Base-by-base conservation (phyloP, 2,113 vertebrate genomes). In the Salvelinus sp. region DNA sequence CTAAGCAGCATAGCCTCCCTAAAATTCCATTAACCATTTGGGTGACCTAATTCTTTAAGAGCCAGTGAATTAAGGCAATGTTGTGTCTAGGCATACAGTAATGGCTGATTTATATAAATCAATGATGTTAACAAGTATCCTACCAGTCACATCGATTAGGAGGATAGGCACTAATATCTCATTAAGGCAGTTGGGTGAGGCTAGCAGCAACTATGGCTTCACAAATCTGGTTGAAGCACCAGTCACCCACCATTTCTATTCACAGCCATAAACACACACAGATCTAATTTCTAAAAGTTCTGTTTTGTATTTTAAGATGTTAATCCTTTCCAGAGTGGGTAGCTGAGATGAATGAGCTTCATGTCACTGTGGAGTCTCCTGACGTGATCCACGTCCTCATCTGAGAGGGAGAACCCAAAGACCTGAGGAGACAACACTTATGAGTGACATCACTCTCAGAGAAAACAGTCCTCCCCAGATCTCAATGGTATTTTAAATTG, bases 301-400 rank as follows among this genome's bases (percentile, higher is more conserved):
- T 6, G 33, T 33, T 7, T 33, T 18, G 12, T 27, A 25, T 23
- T 27, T 14, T 14, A 65, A 27, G 63, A 58, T 47, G 27, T 23
- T 69, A 67, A 84, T 57, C 76, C 76, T 77, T 82, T 86, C 87
- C 87, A 88, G 22, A 86, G 68, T 1, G 85, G 85, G 69, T 68
- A 80, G 47, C 60, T 79, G 70, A 86, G 78, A 50, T 82, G 79
- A 71, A 88, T 74, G 3, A 87, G 57, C 23, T 85, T 86, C 75
- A 27, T 73, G 69, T 82, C 33, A 13, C 58, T 27, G 66, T 82
- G 68, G 7, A 88, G 69, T 6, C 22, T 48, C 3, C 60, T 67
- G 10, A 81, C 77, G 1, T 0, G 28, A 4, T 74, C 58, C 79
- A 87, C 79, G 60, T 85, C 87, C 22, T 85, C 78, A 38, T 75